These are phyloP conservation scores for Drosophila paulistorum DNA, from an alignment of 1,140 invertebrate genomes.

Conservation along the genomic window DNA sequence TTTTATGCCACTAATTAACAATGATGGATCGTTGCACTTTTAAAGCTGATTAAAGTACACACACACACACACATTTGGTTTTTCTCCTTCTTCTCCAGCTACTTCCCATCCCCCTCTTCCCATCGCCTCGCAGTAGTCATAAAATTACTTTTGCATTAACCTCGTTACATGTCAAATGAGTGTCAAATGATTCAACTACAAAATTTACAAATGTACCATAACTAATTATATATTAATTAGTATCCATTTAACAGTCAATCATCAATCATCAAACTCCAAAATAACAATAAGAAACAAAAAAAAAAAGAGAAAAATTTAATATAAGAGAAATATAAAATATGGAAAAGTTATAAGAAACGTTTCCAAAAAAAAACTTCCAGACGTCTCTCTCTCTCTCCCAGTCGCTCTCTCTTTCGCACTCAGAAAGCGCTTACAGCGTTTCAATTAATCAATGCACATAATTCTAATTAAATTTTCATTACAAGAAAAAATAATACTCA, in stretches of 20 bases:
- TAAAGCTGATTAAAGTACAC: not conserved
- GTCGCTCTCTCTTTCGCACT: not conserved
- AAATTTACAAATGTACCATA: constrained; percentile 17
- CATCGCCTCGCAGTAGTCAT: not conserved
- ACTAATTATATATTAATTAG: constrained; percentile 72
- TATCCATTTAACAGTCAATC: constrained; percentile 45
- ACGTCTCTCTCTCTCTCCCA: not conserved
- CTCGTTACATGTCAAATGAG: constrained; percentile 59
- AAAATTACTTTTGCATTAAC: constrained; percentile 45
- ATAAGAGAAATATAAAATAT: constrained; percentile 30
- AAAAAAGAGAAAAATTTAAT: not conserved
- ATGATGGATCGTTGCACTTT: constrained; percentile 7
- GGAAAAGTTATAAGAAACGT: constrained; percentile 31
- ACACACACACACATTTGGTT: not conserved
- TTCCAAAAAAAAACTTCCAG: not conserved
- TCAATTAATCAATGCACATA: constrained; percentile 54
- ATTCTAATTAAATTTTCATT: constrained; percentile 75
- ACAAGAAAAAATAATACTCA: constrained; percentile 27
- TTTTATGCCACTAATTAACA: constrained; percentile 11
- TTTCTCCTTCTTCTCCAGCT: not conserved
- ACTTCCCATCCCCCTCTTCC: not conserved
- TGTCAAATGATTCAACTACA: constrained; percentile 38
- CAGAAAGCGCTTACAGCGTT: not conserved
- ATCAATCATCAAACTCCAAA: constrained; percentile 58
- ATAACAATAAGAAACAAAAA: constrained; percentile 1